Evolutionary conservation across 2,888 invertebrate genomes (phyloP).

Genomic region (Latheticus oryzae): DNA sequence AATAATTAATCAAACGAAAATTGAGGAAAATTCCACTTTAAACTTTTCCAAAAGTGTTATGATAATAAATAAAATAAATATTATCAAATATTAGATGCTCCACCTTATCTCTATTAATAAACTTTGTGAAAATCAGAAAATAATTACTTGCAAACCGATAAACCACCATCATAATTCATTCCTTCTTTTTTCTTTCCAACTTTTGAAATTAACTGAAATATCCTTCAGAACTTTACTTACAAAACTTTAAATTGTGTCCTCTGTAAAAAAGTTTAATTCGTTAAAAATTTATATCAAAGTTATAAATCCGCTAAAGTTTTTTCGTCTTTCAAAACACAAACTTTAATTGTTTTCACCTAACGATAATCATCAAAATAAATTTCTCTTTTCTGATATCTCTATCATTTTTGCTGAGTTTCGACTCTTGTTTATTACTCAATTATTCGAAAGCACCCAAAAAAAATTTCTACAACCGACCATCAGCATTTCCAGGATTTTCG

Average conservation of each 20-base stretch:
- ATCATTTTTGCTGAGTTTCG: slow-evolving; percentile 44
- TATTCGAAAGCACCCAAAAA: slow-evolving; percentile 47
- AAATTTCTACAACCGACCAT: slow-evolving; percentile 33
- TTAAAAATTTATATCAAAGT: slow-evolving; percentile 62
- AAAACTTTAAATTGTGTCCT: slow-evolving; percentile 58
- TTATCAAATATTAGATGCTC: not conserved
- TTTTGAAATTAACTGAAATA: slow-evolving; percentile 40
- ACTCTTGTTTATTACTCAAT: slow-evolving; percentile 49
- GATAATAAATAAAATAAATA: slow-evolving; percentile 10
- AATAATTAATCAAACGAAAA: too few relatives aligned
- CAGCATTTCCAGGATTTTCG: slow-evolving; percentile 36
- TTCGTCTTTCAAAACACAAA: slow-evolving; percentile 44
- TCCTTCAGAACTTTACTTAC: slow-evolving; percentile 40
- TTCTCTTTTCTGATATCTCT: not conserved
- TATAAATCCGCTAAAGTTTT: slow-evolving; percentile 50
- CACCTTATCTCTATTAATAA: slow-evolving; percentile 13
- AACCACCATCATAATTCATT: slow-evolving; percentile 23
- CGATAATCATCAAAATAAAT: slow-evolving; percentile 41
- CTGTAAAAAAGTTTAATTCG: slow-evolving; percentile 61
- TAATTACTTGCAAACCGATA: slow-evolving; percentile 10
- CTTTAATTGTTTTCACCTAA: slow-evolving; percentile 50
- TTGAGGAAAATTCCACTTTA: slow-evolving; percentile 22
- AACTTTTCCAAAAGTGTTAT: slow-evolving; percentile 25
- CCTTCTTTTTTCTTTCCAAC: slow-evolving; percentile 12
- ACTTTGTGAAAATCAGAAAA: slow-evolving; percentile 23